Evolutionary conservation across 2,888 invertebrate species (phyloP), one percentile per base, ranked within the genome.

Genomic region (Mythimna pallens): DNA sequence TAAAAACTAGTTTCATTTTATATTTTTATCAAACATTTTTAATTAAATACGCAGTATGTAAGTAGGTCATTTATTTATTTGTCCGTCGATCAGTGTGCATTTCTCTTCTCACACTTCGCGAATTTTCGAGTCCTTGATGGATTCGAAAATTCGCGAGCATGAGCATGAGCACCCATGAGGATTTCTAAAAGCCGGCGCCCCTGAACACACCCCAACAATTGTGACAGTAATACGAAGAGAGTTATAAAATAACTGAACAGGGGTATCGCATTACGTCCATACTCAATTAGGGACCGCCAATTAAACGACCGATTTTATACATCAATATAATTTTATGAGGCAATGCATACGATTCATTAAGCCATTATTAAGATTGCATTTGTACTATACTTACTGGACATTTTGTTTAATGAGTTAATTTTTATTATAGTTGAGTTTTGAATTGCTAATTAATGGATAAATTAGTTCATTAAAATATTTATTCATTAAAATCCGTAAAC

Each of bases 261-360:
- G 55, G 63, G 40, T 65, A 62, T 69, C 14, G 36, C 57, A 73
- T 64, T 74, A 74, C 57, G 8, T 14, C 3, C 22, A 30, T 47
- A 61, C 55, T 78, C 73, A 75, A 83, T 84, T 71, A 76, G 58
- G 70, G 73, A 25, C 22, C 20, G 61, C 47, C 22, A 76, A 80
- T 75, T 67, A 63, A 81, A 77, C 81, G 69, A 78, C 72, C 14
- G 59, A 83, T 81, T 84, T 84, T 83, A 84, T 83, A 62, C 70
- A 65, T 72, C 79, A 62, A 83, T 84, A 75, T 78, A 67, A 54
- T 74, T 84, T 84, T 83, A 84, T 65, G 68, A 40, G 62, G 20
- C 65, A 68, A 70, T 55, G 65, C 74, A 73, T 30, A 54, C 59
- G 76, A 74, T 74, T 70, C 66, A 65, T 77, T 70, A 58, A 66